Conservation (phyloP, 2,888 invertebrate species). For the Alentia gelatinosa region DNA sequence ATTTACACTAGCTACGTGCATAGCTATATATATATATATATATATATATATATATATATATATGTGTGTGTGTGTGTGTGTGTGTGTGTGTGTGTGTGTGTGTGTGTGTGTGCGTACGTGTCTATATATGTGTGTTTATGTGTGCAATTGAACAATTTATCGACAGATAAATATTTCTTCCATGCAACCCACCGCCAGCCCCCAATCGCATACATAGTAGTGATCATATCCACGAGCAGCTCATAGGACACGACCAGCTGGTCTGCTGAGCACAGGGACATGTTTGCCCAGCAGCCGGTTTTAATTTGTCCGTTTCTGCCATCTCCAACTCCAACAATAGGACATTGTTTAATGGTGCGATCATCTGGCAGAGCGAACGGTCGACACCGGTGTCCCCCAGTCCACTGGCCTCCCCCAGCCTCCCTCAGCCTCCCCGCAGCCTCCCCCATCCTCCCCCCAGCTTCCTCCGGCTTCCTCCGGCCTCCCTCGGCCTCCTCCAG, state of each 20-base stretch:
- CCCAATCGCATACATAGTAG: neutral
- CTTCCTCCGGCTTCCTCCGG: neutral
- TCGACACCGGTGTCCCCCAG: neutral
- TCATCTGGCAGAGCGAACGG: neutral
- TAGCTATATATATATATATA: no score
- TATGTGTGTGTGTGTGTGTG: neutral
- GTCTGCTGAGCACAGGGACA: neutral
- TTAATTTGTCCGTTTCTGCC: neutral
- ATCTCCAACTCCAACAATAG: neutral
- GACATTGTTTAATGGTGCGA: neutral
- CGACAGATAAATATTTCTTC: neutral
- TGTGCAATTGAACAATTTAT: neutral
- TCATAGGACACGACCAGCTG: neutral
- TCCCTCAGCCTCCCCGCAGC: neutral
- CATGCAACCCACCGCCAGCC: neutral
- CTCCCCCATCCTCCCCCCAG: neutral
- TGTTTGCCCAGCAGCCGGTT: neutral
- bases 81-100: neutral
- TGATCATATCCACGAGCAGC: neutral
- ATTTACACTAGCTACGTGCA: no score
- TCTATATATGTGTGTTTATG: no score
- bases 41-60: no score
- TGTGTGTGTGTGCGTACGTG: neutral
- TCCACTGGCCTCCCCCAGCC: neutral
- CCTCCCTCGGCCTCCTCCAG: neutral